Conservation (phyloP, 2,113 vertebrate species). For the Trematocara variabile region DNA sequence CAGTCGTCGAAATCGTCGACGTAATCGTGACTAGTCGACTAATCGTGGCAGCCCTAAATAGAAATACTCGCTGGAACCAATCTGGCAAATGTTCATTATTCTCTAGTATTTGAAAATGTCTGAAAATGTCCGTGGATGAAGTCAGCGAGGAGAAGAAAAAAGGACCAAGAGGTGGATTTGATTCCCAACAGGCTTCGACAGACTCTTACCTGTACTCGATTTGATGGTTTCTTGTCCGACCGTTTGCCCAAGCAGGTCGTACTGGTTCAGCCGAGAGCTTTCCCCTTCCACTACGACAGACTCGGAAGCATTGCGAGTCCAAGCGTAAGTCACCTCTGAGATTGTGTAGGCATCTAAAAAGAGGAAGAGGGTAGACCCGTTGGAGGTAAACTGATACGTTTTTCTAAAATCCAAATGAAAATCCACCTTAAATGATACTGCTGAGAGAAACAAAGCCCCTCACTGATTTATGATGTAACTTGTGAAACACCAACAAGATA, state of each 20-base stretch:
- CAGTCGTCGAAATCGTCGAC: no score
- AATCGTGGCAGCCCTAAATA: not conserved
- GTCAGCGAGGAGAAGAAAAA: not conserved
- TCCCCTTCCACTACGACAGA: constrained; percentile 95
- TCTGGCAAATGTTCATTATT: not conserved
- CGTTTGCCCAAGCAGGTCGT: constrained; percentile 92
- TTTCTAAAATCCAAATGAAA: constrained; percentile 18
- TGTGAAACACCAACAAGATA: not conserved
- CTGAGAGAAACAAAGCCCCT: not conserved
- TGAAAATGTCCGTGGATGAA: not conserved
- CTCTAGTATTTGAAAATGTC: not conserved
- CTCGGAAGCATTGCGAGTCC: constrained; percentile 91
- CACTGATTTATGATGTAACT: not conserved
- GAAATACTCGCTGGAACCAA: not conserved
- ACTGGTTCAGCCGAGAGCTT: constrained; percentile 94
- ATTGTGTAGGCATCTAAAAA: constrained; percentile 92
- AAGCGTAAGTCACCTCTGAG: constrained; percentile 94
- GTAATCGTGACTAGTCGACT: no score
- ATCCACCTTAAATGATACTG: not conserved
- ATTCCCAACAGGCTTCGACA: not conserved
- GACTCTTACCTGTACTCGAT: constrained; percentile 90
- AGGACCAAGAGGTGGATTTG: not conserved
- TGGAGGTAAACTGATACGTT: constrained; percentile 16
- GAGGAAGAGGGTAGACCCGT: not conserved
- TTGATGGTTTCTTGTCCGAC: constrained; percentile 94